Evolutionary conservation across 1,140 invertebrate species (phyloP).

Genomic region (Pantala flavescens): DNA sequence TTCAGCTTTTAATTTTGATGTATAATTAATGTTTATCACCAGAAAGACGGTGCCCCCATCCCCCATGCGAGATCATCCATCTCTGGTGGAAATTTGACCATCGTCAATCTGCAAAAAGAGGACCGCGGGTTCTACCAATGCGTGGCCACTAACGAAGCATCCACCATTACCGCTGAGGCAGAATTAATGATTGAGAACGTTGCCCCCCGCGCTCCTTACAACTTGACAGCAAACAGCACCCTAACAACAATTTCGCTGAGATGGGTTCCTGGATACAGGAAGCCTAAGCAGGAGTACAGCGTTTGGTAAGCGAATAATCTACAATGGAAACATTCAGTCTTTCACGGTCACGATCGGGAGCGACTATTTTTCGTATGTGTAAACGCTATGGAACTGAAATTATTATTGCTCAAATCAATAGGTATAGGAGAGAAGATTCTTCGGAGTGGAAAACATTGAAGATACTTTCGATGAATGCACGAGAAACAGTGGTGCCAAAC

Average conservation of each 20-base stretch:
- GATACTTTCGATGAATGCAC: conserved; percentile 51
- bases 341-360: too few species aligned
- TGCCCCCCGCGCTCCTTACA: conserved; percentile 78
- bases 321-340: too few species aligned
- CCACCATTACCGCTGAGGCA: conserved; percentile 74
- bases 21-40: conserved; percentile 15
- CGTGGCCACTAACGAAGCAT: conserved; percentile 81
- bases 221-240: conserved; percentile 69
- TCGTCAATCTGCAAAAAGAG: conserved; percentile 66
- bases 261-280: conserved; percentile 78
- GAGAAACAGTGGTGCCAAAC: conserved; percentile 66
- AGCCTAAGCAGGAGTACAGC: conserved; percentile 70
- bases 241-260: conserved; percentile 64
- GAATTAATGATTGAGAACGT: conserved; percentile 75
- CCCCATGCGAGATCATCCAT: conserved; percentile 56
- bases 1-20: too few species aligned
- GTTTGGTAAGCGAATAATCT: conserved; percentile 55
- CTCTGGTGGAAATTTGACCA: conserved; percentile 75
- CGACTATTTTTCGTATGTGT: too few species aligned
- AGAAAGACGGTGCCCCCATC: conserved; percentile 66
- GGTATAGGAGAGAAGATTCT: conserved; percentile 52
- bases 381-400: too few species aligned
- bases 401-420: conserved; percentile 24
- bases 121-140: conserved; percentile 90
- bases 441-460: conserved; percentile 67